A percentile compares a stretch with the other conserved stretches of the same genome.
phyloP scores from a whole-genome alignment of 2,888 invertebrate genomes.

The Endomychus coccineus region DNA sequence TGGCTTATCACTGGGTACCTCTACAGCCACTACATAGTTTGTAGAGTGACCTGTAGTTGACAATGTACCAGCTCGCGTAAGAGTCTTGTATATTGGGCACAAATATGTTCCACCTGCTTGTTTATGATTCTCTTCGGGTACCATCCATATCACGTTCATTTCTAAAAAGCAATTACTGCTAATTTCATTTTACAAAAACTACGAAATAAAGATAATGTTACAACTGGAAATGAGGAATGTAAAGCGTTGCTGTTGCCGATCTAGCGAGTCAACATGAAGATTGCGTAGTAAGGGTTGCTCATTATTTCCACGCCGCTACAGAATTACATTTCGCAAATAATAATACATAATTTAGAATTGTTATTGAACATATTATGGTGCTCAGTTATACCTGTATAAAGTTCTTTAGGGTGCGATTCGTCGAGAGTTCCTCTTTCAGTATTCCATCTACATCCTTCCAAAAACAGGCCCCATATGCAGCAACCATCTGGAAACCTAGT shows the following conservation, averaged over 20 bases:
- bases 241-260: too few species aligned
- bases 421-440: slow-evolving; percentile 46
- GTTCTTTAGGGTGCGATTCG: slow-evolving; percentile 59
- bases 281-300: too few species aligned
- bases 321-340: background rate
- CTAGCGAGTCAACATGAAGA: too few species aligned
- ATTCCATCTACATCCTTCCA: slow-evolving; percentile 78
- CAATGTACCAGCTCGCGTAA: slow-evolving; percentile 54
- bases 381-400: slow-evolving; percentile 55
- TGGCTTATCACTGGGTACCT: slow-evolving; percentile 49
- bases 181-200: too few species aligned
- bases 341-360: background rate
- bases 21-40: slow-evolving; percentile 57
- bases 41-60: slow-evolving; percentile 65
- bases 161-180: too few species aligned
- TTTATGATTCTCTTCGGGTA: slow-evolving; percentile 57
- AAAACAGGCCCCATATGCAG: slow-evolving; percentile 58
- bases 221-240: too few species aligned
- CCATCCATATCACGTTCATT: slow-evolving; percentile 63
- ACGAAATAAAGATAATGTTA: too few species aligned
- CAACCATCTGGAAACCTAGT: slow-evolving; percentile 54
- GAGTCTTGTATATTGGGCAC: slow-evolving; percentile 61
- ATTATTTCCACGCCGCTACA: too few species aligned
- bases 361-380: background rate
- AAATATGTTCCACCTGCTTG: slow-evolving; percentile 47